Conservation (phyloP, 2,113 vertebrate genomes). For the Coturnix japonica region DNA sequence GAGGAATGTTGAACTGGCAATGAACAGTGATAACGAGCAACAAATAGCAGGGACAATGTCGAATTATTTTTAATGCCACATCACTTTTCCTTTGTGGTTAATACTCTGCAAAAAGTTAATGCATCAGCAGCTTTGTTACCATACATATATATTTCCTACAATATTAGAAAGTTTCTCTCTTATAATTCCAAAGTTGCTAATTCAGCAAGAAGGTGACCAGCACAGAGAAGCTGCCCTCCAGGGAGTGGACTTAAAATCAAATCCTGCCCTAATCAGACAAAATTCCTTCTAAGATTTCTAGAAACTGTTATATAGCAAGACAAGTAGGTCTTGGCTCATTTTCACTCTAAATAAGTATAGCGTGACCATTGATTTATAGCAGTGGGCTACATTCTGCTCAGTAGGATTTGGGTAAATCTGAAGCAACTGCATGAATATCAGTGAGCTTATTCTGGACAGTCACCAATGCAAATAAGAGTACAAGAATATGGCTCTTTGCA, state of each 20-base stretch:
- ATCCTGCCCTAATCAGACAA: not conserved
- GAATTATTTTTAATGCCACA: constrained; percentile 67
- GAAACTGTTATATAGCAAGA: not conserved
- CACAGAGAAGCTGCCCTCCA: not conserved
- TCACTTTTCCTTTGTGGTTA: constrained; percentile 52
- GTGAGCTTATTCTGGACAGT: not conserved
- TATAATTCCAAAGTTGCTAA: constrained; percentile 45
- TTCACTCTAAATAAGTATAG: not conserved
- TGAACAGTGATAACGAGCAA: constrained; percentile 57
- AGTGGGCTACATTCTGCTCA: not conserved
- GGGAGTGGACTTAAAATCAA: not conserved
- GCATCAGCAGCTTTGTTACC: constrained; percentile 64
- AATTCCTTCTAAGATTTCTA: not conserved
- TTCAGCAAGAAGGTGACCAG: constrained; percentile 1
- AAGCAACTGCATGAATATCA: not conserved
- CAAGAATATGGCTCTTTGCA: not conserved
- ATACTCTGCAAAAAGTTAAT: constrained; percentile 49
- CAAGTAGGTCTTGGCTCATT: not conserved
- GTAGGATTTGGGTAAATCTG: not conserved
- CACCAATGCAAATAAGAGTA: constrained; percentile 7
- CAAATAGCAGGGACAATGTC: constrained; percentile 58
- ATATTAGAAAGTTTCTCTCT: constrained; percentile 14
- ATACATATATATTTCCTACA: constrained; percentile 26
- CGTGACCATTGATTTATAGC: not conserved
- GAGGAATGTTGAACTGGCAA: constrained; percentile 73